A percentile compares a stretch with the other conserved stretches of the same genome.
phyloP scores from a whole-genome alignment of 1,140 invertebrate species.

The Dolichoris vasculosae region DNA sequence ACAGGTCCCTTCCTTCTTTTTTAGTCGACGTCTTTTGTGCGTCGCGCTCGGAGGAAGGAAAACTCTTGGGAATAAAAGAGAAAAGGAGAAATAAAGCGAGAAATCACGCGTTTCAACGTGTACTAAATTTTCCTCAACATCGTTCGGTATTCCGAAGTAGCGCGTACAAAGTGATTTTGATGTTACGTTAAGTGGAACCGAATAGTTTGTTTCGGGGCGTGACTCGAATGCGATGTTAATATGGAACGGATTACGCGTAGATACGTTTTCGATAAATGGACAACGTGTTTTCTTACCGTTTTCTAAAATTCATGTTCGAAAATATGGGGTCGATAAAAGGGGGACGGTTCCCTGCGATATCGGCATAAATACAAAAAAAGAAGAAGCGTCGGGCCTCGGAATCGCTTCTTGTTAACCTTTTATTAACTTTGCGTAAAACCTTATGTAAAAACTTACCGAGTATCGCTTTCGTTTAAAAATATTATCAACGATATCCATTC shows the following conservation, averaged over 20 bases:
- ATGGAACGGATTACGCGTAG: not conserved
- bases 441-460: no score
- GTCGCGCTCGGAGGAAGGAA: not conserved
- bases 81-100: not conserved
- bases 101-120: not conserved
- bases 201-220: constrained; percentile 10
- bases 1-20: not conserved
- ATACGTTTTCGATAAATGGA: not conserved
- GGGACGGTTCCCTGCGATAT: no score
- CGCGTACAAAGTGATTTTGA: constrained; percentile 12
- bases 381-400: not conserved
- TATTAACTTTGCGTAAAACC: no score
- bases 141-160: not conserved
- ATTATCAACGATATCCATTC: no score
- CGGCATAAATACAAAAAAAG: no score
- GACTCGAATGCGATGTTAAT: not conserved
- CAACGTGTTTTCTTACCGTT: not conserved
- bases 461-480: no score
- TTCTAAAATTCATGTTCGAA: not conserved
- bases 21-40: not conserved
- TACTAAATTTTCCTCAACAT: not conserved
- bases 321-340: not conserved
- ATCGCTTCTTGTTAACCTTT: not conserved
- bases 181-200: constrained; percentile 1
- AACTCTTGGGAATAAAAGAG: not conserved